Percentiles rank a stretch among this genome's conserved stretches.
phyloP scores from a whole-genome alignment of 2,888 invertebrate species.

The Noctua fimbriata region DNA sequence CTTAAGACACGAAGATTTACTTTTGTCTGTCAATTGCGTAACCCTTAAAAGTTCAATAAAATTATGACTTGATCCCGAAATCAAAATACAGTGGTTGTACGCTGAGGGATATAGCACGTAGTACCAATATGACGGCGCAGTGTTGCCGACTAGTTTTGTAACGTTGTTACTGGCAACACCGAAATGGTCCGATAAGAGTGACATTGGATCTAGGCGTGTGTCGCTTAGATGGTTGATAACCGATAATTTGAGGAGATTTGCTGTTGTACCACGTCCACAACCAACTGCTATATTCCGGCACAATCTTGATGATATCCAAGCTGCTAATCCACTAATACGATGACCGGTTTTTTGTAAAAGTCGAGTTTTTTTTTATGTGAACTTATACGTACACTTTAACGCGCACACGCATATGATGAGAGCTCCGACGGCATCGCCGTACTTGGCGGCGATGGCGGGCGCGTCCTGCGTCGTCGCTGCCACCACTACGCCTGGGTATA shows the following conservation, averaged over 20 bases:
- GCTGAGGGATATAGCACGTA: neutral
- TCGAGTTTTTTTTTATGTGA: neutral
- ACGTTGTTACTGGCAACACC: neutral
- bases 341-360: neutral
- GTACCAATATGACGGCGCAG: neutral
- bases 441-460: constrained; percentile 93
- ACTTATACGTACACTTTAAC: constrained; percentile 92
- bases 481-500: constrained; percentile 97
- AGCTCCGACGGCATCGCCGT: constrained; percentile 94
- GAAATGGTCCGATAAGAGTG: neutral
- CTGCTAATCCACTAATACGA: neutral
- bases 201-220: neutral
- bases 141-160: neutral
- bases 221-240: neutral
- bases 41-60: no score
- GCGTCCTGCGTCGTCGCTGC: constrained; percentile 97
- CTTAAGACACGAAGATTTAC: neutral
- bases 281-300: neutral
- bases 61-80: neutral
- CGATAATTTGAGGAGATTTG: neutral
- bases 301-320: no score
- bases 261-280: neutral
- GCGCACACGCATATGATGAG: constrained; percentile 96
- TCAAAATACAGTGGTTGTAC: neutral
- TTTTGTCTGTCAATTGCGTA: neutral